These are phyloP conservation scores for Cyclophora punctaria DNA, from an alignment of 2,888 invertebrate genomes.

Conservation along the genomic window DNA sequence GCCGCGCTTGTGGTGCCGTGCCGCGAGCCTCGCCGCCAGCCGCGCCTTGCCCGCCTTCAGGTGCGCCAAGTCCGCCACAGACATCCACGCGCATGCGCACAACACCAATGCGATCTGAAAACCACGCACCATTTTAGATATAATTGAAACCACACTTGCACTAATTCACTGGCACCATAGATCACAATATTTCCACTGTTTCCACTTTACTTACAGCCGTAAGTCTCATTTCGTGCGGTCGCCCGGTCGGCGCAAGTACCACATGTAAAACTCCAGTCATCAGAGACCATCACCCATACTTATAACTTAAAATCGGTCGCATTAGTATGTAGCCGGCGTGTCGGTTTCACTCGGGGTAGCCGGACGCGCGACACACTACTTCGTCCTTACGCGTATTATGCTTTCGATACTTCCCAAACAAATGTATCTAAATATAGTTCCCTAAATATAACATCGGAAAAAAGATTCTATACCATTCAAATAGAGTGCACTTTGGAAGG, in stretches of 20 bases:
- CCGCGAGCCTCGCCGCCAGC: slow-evolving; percentile 39
- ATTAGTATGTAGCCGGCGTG: slow-evolving; percentile 63
- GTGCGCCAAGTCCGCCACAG: slow-evolving; percentile 46
- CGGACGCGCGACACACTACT: slow-evolving; percentile 45
- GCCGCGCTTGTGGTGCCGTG: slow-evolving; percentile 60
- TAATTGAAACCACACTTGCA: slow-evolving; percentile 8
- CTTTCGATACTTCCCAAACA: slow-evolving; percentile 54
- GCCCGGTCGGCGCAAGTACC: slow-evolving; percentile 47
- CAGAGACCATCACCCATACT: slow-evolving; percentile 51
- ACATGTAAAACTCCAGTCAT: slow-evolving; percentile 44
- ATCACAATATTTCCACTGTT: slow-evolving; percentile 25
- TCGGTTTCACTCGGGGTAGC: slow-evolving; percentile 57
- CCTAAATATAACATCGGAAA: slow-evolving; percentile 20
- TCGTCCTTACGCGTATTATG: slow-evolving; percentile 49
- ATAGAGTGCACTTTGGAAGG: slow-evolving; percentile 25
- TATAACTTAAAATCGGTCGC: slow-evolving; percentile 52
- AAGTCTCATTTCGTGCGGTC: slow-evolving; percentile 54
- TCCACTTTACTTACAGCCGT: slow-evolving; percentile 46
- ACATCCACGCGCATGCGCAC: slow-evolving; percentile 43
- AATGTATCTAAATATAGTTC: slow-evolving; percentile 35
- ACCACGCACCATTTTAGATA: slow-evolving; percentile 38
- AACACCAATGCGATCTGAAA: slow-evolving; percentile 62
- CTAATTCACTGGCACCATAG: slow-evolving; percentile 9
- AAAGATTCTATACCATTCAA: slow-evolving; percentile 17
- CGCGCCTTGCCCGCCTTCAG: slow-evolving; percentile 45